Evolutionary conservation across 2,113 vertebrate genomes (phyloP).

Genomic region (Podiceps cristatus): DNA sequence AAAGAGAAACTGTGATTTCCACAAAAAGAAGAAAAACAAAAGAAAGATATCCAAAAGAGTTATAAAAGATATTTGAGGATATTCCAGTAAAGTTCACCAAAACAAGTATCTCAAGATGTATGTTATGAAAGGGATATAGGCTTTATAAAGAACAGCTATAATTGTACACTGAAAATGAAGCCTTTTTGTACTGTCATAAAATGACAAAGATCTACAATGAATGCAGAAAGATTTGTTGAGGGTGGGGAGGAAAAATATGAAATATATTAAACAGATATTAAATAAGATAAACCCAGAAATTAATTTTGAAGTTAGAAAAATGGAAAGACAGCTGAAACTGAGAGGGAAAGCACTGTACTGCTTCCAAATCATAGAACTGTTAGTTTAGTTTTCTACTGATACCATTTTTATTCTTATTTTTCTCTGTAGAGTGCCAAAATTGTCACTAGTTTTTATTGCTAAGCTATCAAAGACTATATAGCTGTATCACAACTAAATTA

Average conservation of each 20-base stretch:
- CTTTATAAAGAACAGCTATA: not conserved
- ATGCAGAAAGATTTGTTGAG: not conserved
- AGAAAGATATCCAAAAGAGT: not conserved
- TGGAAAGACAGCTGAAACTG: not conserved
- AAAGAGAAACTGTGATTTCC: constrained; percentile 25
- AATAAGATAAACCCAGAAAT: not conserved
- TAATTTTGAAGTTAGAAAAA: constrained; percentile 23
- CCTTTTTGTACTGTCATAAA: constrained; percentile 31
- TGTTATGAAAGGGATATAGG: constrained; percentile 21
- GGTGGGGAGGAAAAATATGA: not conserved
- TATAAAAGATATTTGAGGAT: constrained; percentile 30
- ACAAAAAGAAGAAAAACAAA: not conserved
- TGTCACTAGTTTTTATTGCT: not conserved
- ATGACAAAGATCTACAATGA: constrained; percentile 6
- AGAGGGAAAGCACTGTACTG: not conserved
- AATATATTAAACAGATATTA: not conserved
- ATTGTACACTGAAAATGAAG: not conserved
- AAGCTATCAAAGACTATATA: not conserved
- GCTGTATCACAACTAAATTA: not conserved
- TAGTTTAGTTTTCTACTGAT: not conserved
- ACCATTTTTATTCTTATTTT: not conserved
- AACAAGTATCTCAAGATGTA: constrained; percentile 46
- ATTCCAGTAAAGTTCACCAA: constrained; percentile 8
- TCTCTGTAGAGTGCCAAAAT: not conserved
- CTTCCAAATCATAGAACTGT: not conserved